Evolutionary conservation across 2,113 vertebrate species (phyloP).

Genomic region (Limanda limanda): DNA sequence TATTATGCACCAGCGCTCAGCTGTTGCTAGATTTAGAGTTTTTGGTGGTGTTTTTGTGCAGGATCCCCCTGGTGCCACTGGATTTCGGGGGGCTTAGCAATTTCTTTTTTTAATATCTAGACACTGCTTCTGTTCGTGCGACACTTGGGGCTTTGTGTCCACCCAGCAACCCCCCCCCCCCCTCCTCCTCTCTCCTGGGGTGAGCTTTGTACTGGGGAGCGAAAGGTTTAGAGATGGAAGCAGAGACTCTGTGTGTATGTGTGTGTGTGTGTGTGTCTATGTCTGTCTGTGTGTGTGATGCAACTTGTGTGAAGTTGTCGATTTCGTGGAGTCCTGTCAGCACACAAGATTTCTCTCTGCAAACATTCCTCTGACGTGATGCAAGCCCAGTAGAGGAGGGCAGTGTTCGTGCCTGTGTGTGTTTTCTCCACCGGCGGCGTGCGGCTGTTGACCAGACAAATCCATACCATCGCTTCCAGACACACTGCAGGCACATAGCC

Average conservation of each 20-base stretch:
- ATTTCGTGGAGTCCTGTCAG: constrained; percentile 64
- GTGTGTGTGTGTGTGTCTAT: constrained; percentile 20
- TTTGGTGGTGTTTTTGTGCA: constrained; percentile 33
- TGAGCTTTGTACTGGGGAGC: constrained; percentile 55
- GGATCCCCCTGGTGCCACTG: constrained; percentile 41
- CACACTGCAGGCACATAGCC: constrained; percentile 37
- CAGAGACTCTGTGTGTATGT: constrained; percentile 34
- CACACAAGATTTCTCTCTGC: constrained; percentile 57
- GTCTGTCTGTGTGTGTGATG: constrained; percentile 18
- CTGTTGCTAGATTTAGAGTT: constrained; percentile 55
- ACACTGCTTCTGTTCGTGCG: constrained; percentile 61
- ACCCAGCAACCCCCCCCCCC: constrained; percentile 28
- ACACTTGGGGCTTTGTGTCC: constrained; percentile 60
- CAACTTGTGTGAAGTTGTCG: constrained; percentile 24
- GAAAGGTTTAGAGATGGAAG: constrained; percentile 45
- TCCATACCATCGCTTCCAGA: constrained; percentile 44
- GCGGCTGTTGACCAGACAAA: constrained; percentile 39
- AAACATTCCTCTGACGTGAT: constrained; percentile 70
- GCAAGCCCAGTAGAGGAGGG: constrained; percentile 40
- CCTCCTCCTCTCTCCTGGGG: constrained; percentile 24
- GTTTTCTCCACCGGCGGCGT: constrained; percentile 21
- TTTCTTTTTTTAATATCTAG: constrained; percentile 52
- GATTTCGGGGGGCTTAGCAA: constrained; percentile 41
- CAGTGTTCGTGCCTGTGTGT: constrained; percentile 11
- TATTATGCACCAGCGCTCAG: constrained; percentile 35